Evolutionary conservation across 1,140 invertebrate species (phyloP), one percentile per base, ranked within the genome.

Genomic region (Tetranychus urticae): DNA sequence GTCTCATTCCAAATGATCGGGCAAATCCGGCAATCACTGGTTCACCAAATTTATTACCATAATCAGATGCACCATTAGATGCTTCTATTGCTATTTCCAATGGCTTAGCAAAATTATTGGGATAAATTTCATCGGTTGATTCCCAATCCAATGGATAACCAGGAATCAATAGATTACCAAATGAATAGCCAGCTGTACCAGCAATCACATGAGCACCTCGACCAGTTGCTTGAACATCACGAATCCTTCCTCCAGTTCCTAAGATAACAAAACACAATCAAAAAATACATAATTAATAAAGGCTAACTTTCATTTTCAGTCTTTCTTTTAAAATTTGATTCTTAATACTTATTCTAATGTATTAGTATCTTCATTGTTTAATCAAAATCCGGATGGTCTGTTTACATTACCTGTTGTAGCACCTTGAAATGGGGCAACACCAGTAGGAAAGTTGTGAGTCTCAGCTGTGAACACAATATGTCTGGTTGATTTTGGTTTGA

Each of bases 391-490:
- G 36, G 7, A 36, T 1, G 12, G 34, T 58, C 3, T 42, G 10
- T 61, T 23, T 23, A 23, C 23, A 23, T 23, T 47, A 54, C 63
- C 64, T 50, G 68, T 69, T 4, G 92, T 92, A 1, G 93, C 92
- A 4, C 93, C 93, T 76, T 89, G 92, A 67, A 72, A 79, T 35
- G 78, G 76, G 57, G 75, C 75, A 45, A 79, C 77, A 54, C 88
- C 92, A 48, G 93, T 98, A 6, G 93, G 93, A 77, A 97, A 97
- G 70, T 98, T 97, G 71, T 98, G 93, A 0, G 93, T 98, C 75
- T 98, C 93, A 0, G 93, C 93, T 7, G 93, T 97, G 67, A 97
- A 97, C 68, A 94, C 91, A n/a, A 97, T 80, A 74, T 98, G 88
- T 6, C 83, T 82, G 8, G 61, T 58, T 37, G 42, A 36, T 35